Evolutionary conservation across 2,888 invertebrate genomes (phyloP).

Genomic region (Chromoteleia sp.): DNA sequence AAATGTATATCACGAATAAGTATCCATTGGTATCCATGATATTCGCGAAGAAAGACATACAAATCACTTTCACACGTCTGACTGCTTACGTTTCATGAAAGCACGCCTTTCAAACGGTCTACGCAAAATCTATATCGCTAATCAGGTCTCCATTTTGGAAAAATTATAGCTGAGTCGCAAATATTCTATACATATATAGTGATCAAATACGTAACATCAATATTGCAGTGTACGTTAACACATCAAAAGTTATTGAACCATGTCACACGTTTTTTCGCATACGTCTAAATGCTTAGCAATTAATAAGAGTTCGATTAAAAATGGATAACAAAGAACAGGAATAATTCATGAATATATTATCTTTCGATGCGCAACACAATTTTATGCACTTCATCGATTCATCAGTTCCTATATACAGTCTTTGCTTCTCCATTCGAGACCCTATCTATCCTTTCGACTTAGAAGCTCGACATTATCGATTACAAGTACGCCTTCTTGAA

Average conservation of each 20-base stretch:
- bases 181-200: constrained; percentile 25
- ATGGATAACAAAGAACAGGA: not conserved
- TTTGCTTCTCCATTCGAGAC: constrained; percentile 22
- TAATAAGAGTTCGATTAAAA: not conserved
- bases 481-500: not conserved
- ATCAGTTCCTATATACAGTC: constrained; percentile 10
- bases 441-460: too few species aligned
- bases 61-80: constrained; percentile 20
- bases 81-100: not conserved
- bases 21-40: not conserved
- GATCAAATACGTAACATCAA: constrained; percentile 42
- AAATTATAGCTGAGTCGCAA: constrained; percentile 13
- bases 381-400: not conserved
- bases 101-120: not conserved
- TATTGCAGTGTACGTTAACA: constrained; percentile 5
- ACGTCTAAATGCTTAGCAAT: not conserved
- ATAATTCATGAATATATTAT: not conserved
- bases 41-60: not conserved
- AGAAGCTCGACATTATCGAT: too few species aligned
- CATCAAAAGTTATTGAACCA: not conserved
- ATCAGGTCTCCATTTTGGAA: constrained; percentile 38
- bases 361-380: not conserved
- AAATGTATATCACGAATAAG: not conserved
- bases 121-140: constrained; percentile 23
- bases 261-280: not conserved